Base-by-base conservation (phyloP, 1,140 invertebrate genomes). In the Spodoptera litura region DNA sequence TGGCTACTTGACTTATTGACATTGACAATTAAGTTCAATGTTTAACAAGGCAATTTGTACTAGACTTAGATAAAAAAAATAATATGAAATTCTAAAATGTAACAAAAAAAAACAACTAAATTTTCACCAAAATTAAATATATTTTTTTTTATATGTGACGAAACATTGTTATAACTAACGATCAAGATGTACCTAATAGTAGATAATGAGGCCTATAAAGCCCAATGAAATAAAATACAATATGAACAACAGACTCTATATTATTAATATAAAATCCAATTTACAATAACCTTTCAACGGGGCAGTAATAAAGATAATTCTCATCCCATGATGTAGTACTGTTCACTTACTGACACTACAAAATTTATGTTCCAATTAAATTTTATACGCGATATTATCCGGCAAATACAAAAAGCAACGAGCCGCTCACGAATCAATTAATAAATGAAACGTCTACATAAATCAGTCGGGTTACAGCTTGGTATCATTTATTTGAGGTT, bases 331-430 rank as follows among this genome's bases (percentile, higher is more conserved):
- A 68, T 68, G 64, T 51, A 25, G 9, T 12, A 11, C 20, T 75
- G 72, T 53, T 62, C 72, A 62, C 20, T 12, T n/a, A 52, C 72
- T 62, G 72, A 62, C 72, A 75, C 72, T 75, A 75, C 58, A 79
- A 58, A 74, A 79, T 79, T 79, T 68, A 79, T 74, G 59, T 58
- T 64, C 78, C 78, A 79, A 79, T 79, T 79, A 79, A 79, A 79
- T 64, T 74, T 66, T 64, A 61, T 74, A 79, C 71, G 53, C 70
- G 52, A 74, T 74, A 79, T 79, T 51, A 72, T 74, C 70, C 51
- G 61, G 59, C 61, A 74, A 74, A 79, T 68, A 68, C 78, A 66
- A 74, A 75, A 79, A 66, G 70, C 71, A 74, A 68, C 51, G 55
- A 58, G 59, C 78, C 38, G 52, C 61, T 55, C 59, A 58, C 70